Conservation (phyloP, 2,113 vertebrate species). For the Marmota monax region DNA sequence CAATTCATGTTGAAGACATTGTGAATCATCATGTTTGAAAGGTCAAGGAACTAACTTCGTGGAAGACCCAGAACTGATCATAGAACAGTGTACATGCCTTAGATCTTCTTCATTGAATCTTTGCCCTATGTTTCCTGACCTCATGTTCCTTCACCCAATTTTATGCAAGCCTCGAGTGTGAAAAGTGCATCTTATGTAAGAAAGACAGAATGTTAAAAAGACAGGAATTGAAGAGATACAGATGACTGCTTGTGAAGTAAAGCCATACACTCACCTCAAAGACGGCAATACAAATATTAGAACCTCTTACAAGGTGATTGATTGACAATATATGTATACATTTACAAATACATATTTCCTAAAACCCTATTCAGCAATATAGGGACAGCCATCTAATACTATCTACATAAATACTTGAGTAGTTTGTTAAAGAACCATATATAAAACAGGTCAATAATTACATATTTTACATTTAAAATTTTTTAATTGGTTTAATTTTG, state of each 20-base stretch:
- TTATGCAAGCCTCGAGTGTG: not conserved
- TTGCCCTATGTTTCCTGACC: not conserved
- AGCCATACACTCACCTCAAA: not conserved
- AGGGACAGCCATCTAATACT: not conserved
- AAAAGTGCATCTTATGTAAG: not conserved
- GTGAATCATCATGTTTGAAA: not conserved
- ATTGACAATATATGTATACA: not conserved
- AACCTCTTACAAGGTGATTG: not conserved
- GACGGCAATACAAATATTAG: not conserved
- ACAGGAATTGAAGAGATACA: not conserved
- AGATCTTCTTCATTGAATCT: not conserved
- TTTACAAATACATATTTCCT: not conserved
- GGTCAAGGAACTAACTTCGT: not conserved
- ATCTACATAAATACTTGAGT: not conserved
- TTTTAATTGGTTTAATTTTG: not conserved
- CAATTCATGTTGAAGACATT: not conserved
- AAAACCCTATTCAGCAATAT: not conserved
- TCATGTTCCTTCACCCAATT: not conserved
- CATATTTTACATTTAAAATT: not conserved
- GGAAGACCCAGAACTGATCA: not conserved
- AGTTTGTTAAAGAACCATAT: not conserved
- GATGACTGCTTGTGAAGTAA: not conserved
- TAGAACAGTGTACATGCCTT: not conserved
- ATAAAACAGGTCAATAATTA: not conserved
- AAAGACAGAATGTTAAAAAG: not conserved